Evolutionary conservation across 2,113 vertebrate genomes (phyloP).

Genomic region (Andinoacara biseriatus): DNA sequence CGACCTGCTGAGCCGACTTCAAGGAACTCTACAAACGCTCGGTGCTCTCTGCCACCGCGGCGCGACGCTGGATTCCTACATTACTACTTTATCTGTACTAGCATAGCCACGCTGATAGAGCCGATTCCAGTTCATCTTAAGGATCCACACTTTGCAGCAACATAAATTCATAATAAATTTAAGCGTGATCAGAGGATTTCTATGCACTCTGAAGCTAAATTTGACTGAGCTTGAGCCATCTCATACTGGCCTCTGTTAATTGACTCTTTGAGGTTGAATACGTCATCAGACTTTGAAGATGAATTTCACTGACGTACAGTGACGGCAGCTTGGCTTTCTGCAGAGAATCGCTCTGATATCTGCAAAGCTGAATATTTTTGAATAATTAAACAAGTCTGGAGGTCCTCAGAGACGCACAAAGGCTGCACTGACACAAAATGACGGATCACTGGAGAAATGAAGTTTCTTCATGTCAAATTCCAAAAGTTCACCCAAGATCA

Average conservation of each 20-base stretch:
- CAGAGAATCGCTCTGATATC: not conserved
- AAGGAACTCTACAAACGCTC: conserved; percentile 80
- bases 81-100: too few species aligned
- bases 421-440: rapidly evolving
- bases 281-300: not conserved
- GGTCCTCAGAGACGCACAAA: not conserved
- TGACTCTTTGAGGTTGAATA: not conserved
- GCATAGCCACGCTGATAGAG: not conserved
- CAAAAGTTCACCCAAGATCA: rapidly evolving
- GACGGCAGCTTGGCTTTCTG: not conserved
- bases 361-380: not conserved
- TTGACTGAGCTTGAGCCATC: not conserved
- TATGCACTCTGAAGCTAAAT: not conserved
- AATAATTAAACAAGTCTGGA: not conserved
- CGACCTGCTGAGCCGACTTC: conserved; percentile 83
- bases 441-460: not conserved
- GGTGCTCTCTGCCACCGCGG: conserved; percentile 79
- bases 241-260: not conserved
- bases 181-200: not conserved
- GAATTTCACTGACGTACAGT: not conserved
- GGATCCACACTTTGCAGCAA: not conserved
- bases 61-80: conserved; percentile 36
- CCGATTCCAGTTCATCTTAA: not conserved
- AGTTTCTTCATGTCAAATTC: not conserved
- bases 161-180: rapidly evolving